phyloP scores from a whole-genome alignment of 2,797 vertebrate genomes.

The Acipenser ruthenus region DNA sequence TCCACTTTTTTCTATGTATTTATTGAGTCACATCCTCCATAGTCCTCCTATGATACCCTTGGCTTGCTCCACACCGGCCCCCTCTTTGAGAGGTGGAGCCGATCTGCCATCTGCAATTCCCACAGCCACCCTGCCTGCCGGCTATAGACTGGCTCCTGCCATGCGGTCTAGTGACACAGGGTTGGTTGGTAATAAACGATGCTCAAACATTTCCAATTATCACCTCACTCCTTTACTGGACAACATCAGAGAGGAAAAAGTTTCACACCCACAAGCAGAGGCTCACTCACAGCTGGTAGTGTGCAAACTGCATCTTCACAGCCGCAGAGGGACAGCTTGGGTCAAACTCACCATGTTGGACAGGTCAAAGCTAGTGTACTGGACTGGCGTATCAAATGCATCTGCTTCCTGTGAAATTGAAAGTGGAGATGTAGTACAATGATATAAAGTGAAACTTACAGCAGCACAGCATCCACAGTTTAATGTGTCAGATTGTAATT shows the following conservation, averaged over 20 bases:
- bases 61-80: not conserved
- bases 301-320: not conserved
- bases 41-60: not conserved
- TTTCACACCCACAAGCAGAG: not conserved
- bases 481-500: no score
- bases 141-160: not conserved
- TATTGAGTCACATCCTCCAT: constrained; percentile 8
- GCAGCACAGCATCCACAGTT: no score
- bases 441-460: no score
- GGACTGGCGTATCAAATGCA: no score
- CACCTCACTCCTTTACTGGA: no score
- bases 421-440: no score
- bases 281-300: not conserved
- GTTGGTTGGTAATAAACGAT: not conserved
- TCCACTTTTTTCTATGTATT: constrained; percentile 6
- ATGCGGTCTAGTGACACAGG: not conserved
- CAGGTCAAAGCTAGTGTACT: no score
- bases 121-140: not conserved
- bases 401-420: no score
- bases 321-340: not conserved
- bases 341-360: not conserved
- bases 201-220: no score
- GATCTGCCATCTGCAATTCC: not conserved
- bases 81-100: not conserved
- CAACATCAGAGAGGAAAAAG: no score